Base-by-base conservation (phyloP, 1,140 invertebrate genomes). In the Patella vulgata region DNA sequence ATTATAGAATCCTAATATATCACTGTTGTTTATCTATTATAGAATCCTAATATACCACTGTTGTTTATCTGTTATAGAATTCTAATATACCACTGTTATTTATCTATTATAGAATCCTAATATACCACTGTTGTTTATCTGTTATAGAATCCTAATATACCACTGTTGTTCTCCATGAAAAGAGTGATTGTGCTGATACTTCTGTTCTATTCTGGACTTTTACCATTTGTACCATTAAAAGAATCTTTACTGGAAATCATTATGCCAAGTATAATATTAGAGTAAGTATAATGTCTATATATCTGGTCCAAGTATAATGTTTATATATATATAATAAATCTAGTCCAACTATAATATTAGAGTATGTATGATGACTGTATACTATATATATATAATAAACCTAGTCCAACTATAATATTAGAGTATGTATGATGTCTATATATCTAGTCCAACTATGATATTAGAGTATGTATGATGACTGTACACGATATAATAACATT, bases 221-320 rank as follows among this genome's bases (percentile, higher is more conserved):
- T 92, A 57, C 90, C 90, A 66, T 91, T 91, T 83, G 75, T 91
- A 52, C 88, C 89, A 57, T 60, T 92, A 14, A 89, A 88, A 75
- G 90, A 92, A 84, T 88, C 89, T 6, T 89, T 89, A 69, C 84
- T 90, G 48, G 90, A 91, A 82, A 87, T 92, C 59, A 88, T 90
- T 74, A 86, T 91, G 81, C 90, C 90, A 55, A 87, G 86, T 21
- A 87, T 90, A 60, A 85, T 88, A 21, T 61, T 78, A n/a, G 64
- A 73, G 71, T 76, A 67, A 63, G 67, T 68, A 54, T 2, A 9
- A 44, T 39, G 52, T 60, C 42, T 62, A 36, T 47, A 31, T 58
- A 39, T 53, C 12, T 28, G 11, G 14, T n/a, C n/a, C n/a, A n/a
- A n/a, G n/a, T n/a, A n/a, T n/a, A n/a, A 40, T 40, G 9, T 40